Base-by-base conservation (phyloP, 2,888 invertebrate genomes). In the Nephrotoma flavescens region DNA sequence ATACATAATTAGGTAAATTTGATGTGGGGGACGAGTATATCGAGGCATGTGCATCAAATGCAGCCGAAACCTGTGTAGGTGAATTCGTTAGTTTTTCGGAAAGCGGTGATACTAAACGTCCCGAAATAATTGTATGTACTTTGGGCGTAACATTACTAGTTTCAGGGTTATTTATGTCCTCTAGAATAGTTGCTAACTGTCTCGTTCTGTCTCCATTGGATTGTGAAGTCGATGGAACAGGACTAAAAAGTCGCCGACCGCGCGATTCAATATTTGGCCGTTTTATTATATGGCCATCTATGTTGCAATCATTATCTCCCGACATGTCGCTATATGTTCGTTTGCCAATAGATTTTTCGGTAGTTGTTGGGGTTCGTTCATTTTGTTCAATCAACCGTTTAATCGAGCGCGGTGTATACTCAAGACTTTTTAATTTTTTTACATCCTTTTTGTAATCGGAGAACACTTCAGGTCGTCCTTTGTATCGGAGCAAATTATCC, bases 1-100 rank as follows among this genome's bases (percentile, higher is more conserved):
- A 88, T 0, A 96, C 96, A 89, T 93, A 97, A 91, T 97, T 95
- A 0, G 97, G 97, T 87, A 97, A 90, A 90, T 96, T 94, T 15
- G 93, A 92, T 0, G 95, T 95, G 0, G 95, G 95, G 0, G 95
- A 94, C 86, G 92, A 92, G 89, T 88, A 91, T 88, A 88, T 91
- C 87, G 88, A 90, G 45, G 84, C 88, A 85, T 89, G 86, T 15
- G 15, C 6, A 15, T 83, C 86, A 88, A 88, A 87, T 44, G 45
- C 87, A 86, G 88, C 87, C 52, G 86, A 11, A 2, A 31, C 71
- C 42, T 85, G 45, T 42, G 44, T 71, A 41, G 85, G 52, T 45
- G 42, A 42, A 85, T 85, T 85, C 19, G 44, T 44, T 44, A 45
- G 41, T 19, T 86, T 83, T 42, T 87, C 86, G 7, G 71, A 84